Conservation (phyloP, 1,140 invertebrate species). For the Drosophila baimaii region DNA sequence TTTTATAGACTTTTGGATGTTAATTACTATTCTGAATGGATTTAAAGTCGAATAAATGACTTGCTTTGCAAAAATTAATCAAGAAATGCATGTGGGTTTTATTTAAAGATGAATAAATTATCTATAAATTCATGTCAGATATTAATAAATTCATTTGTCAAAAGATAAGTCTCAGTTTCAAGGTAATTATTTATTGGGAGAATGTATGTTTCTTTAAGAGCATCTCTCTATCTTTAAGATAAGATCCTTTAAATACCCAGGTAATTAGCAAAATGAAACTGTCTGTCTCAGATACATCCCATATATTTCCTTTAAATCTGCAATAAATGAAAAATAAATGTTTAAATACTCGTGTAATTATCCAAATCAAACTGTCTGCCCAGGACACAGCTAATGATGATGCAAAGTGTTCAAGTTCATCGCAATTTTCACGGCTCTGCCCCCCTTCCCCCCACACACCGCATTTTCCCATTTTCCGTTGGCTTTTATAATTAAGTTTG, state of each 20-base stretch:
- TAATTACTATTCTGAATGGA: neutral
- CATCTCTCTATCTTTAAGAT: too few relatives aligned
- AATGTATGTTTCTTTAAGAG: neutral
- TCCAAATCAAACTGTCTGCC: slow-evolving; percentile 17
- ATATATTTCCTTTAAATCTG: neutral
- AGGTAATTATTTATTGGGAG: neutral
- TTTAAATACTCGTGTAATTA: slow-evolving; percentile 19
- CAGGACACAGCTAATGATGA: slow-evolving; percentile 38
- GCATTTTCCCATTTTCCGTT: neutral
- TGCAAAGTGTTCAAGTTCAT: slow-evolving; percentile 32
- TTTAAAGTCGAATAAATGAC: neutral
- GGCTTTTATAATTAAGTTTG: slow-evolving; percentile 69
- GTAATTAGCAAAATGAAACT: neutral
- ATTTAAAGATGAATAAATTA: neutral
- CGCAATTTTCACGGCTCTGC: neutral
- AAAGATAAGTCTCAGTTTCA: neutral
- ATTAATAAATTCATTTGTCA: neutral
- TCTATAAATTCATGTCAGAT: neutral
- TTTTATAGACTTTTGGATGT: neutral
- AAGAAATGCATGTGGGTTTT: neutral
- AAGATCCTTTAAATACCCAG: too few relatives aligned
- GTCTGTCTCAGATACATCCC: neutral
- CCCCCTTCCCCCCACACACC: neutral
- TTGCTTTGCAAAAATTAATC: neutral
- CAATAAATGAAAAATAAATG: neutral